Evolutionary conservation across 2,113 vertebrate species (phyloP).

Genomic region (Potamarius usumacintae): DNA sequence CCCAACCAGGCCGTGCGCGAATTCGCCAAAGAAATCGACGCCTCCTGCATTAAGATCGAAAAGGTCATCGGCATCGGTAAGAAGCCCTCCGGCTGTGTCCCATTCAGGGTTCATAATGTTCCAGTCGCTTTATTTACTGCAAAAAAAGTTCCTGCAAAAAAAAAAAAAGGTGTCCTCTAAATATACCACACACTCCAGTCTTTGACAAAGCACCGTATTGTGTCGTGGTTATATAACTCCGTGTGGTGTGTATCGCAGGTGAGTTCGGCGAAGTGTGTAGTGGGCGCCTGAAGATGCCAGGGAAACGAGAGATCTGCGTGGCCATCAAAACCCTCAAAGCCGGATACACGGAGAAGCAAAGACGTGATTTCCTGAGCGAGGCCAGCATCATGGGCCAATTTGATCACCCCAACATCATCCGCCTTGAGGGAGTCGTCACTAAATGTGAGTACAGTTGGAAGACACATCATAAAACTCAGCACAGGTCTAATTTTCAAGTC

Average conservation of each 20-base stretch:
- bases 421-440: constrained; percentile 75
- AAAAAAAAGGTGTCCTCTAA: neutral
- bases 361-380: constrained; percentile 74
- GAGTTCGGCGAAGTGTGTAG: constrained; percentile 78
- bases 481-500: neutral
- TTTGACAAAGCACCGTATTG: neutral
- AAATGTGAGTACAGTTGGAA: constrained; percentile 67
- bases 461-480: neutral
- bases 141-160: neutral
- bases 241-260: constrained; percentile 53
- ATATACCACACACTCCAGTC: neutral
- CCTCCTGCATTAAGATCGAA: constrained; percentile 96
- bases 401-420: constrained; percentile 77
- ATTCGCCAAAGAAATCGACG: constrained; percentile 85
- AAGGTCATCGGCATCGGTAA: constrained; percentile 98
- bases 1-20: constrained; percentile 77
- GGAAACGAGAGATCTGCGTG: constrained; percentile 75
- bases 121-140: constrained; percentile 2
- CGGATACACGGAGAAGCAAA: constrained; percentile 75
- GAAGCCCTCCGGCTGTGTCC: constrained; percentile 55
- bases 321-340: constrained; percentile 77
- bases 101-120: constrained; percentile 53
- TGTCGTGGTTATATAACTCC: neutral
- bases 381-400: constrained; percentile 79
- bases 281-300: constrained; percentile 71